Evolutionary conservation across 1,140 invertebrate genomes (phyloP), one percentile per base, ranked within the genome.

Genomic region (Aphidius gifuensis): DNA sequence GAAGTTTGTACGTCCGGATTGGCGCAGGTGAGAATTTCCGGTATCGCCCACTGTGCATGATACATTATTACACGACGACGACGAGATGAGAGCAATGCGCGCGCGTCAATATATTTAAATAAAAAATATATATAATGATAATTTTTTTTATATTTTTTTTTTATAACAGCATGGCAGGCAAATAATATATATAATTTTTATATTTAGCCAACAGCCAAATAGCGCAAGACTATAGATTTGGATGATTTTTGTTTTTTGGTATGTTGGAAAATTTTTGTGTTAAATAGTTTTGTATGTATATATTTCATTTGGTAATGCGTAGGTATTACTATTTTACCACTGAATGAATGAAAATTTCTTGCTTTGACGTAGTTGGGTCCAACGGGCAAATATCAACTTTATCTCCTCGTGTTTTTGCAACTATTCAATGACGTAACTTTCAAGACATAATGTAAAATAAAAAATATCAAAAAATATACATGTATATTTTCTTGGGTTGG

Each of bases 21-120:
- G 69, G 64, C 65, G 64, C 66, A 70, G 66, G 64, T 71, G 61
- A 46, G 50, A 65, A 64, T 60, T 70, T 74, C 67, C 71, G 66
- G 68, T 64, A 49, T 67, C 65, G 66, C 49, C 66, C 66, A 67
- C 65, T 32, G 66, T 61, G 64, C 46, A 55, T 42, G 16, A 9
- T 58, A 5, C 1, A 23, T 6, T 23, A 39, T 39, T 53, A 53
- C 39, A 39, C 6, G 50, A 53, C 11, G 2, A 53, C 11, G 2
- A 39, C 7, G 58, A 39, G 11, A 46, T 38, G 21, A 49, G 48
- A 49, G 16, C 49, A 16, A 43, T 40, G 53, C 38, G 53, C 53
- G 53, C 8, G 23, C 23, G 1, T 23, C 23, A 23, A 23, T 23
- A 23, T 23, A 23, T 23, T 23, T 23, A 2, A 23, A 23, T 23